These are phyloP conservation scores for Lydus trimaculatus DNA, from an alignment of 2,888 invertebrate genomes.

Conservation along the genomic window DNA sequence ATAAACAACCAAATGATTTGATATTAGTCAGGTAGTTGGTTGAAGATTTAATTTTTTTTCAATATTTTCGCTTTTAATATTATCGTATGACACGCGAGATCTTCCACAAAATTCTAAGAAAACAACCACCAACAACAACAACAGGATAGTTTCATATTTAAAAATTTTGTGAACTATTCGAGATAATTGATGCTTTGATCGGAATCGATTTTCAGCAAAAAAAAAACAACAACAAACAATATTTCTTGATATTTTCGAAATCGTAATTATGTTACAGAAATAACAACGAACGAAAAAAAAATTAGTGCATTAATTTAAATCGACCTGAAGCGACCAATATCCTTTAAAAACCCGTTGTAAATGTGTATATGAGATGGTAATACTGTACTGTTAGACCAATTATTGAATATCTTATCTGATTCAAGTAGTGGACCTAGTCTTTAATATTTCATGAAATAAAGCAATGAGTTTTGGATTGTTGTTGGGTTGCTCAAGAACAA, in stretches of 20 bases:
- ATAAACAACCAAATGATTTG: slow-evolving; percentile 4
- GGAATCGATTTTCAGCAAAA: not conserved
- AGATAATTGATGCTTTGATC: not conserved
- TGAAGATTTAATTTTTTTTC: not conserved
- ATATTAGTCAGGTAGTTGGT: not conserved
- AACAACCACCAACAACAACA: not conserved
- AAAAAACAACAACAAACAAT: not conserved
- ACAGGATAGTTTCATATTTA: not conserved
- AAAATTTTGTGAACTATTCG: not conserved
- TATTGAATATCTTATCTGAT: slow-evolving; percentile 52
- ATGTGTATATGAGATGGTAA: slow-evolving; percentile 23
- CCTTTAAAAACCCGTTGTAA: slow-evolving; percentile 37
- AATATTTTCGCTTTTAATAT: not conserved
- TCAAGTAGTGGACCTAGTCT: slow-evolving; percentile 27
- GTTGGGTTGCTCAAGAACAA: not conserved
- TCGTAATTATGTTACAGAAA: no score
- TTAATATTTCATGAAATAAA: slow-evolving; percentile 20
- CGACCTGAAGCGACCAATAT: slow-evolving; percentile 34
- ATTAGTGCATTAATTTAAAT: slow-evolving; percentile 37
- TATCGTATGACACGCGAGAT: slow-evolving; percentile 6
- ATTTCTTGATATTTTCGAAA: slow-evolving; percentile 13
- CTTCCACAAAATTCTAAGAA: not conserved
- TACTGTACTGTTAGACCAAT: slow-evolving; percentile 50
- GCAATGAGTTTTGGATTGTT: slow-evolving; percentile 21
- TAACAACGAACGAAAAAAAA: slow-evolving; percentile 11